Base-by-base conservation (phyloP, 2,888 invertebrate genomes). In the Stenichneumon culpator region DNA sequence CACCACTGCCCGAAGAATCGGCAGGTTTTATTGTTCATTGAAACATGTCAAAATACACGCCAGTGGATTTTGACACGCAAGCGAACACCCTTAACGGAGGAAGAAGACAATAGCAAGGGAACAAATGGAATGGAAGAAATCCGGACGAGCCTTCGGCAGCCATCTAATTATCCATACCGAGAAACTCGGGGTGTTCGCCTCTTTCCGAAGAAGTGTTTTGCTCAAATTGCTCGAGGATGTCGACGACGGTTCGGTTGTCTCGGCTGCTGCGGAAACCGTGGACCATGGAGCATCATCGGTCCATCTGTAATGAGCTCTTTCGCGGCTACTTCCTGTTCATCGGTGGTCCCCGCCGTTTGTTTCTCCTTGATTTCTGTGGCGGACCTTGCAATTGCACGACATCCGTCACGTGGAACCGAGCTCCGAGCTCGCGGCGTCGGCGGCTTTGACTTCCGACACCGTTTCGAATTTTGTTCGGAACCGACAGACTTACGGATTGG, bases 121-220 rank as follows among this genome's bases (percentile, higher is more conserved):
- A 65, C 36, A 4, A 32, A 25, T 44, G 22, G 54, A 11, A 60
- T 44, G 68, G 36, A 36, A 28, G 44, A 6, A 86, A 73, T 87
- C 86, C 84, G 65, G 72, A 65, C 84, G 86, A 87, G 79, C 83
- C 79, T 77, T 80, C 79, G 72, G 81, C 50, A 63, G 79, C 79
- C 63, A 79, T 82, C 86, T 83, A 86, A 88, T 88, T 86, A 82
- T 83, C 82, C 57, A 57, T 88, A 87, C 87, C 82, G 44, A 84
- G 87, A 86, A 88, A 79, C 65, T 73, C 79, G 54, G 25, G 72
- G 60, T 72, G 79, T 81, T 39, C 83, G 73, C 75, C 67, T 81
- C 78, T 78, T 50, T 88, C 86, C 88, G 73, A 9, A 60, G 84
- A 84, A 86, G 78, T 84, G 84, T 82, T 87, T 44, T 84, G 84